A percentile compares a stretch with the other conserved stretches of the same genome.
phyloP scores from a whole-genome alignment of 2,113 vertebrate species.

The Dissostichus mawsoni region DNA sequence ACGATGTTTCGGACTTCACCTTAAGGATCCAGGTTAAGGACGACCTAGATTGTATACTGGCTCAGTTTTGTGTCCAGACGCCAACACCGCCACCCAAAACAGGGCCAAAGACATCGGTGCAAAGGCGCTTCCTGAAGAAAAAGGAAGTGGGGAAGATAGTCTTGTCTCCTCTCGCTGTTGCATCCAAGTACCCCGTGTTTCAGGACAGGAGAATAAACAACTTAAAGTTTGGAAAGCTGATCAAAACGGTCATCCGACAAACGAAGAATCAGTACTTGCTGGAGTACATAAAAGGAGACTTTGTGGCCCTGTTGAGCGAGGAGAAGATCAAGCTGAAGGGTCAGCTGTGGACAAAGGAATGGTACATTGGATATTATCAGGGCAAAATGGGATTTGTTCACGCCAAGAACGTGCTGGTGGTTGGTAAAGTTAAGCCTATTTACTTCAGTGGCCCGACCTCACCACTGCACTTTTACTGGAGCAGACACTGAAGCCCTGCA shows the following conservation, averaged over 20 bases:
- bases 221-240: slow-evolving; percentile 92
- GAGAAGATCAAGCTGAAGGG: slow-evolving; percentile 94
- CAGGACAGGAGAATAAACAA: slow-evolving; percentile 90
- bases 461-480: slow-evolving; percentile 90
- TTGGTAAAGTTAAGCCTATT: slow-evolving; percentile 89
- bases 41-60: slow-evolving; percentile 88
- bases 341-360: slow-evolving; percentile 97
- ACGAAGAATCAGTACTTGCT: slow-evolving; percentile 94
- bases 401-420: slow-evolving; percentile 92
- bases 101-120: slow-evolving; percentile 85
- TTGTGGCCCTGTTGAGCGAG: slow-evolving; percentile 92
- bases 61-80: slow-evolving; percentile 95
- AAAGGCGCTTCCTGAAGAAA: slow-evolving; percentile 95
- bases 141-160: slow-evolving; percentile 95
- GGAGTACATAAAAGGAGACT: slow-evolving; percentile 96
- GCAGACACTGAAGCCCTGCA: slow-evolving; percentile 94
- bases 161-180: slow-evolving; percentile 89
- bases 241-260: slow-evolving; percentile 95
- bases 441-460: slow-evolving; percentile 89
- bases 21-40: slow-evolving; percentile 93
- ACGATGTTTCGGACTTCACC: slow-evolving; percentile 92
- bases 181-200: slow-evolving; percentile 91
- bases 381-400: slow-evolving; percentile 93
- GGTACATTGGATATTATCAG: slow-evolving; percentile 97
- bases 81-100: slow-evolving; percentile 91